Evolutionary conservation across 1,140 invertebrate genomes (phyloP).

Genomic region (Achatina immaculata): DNA sequence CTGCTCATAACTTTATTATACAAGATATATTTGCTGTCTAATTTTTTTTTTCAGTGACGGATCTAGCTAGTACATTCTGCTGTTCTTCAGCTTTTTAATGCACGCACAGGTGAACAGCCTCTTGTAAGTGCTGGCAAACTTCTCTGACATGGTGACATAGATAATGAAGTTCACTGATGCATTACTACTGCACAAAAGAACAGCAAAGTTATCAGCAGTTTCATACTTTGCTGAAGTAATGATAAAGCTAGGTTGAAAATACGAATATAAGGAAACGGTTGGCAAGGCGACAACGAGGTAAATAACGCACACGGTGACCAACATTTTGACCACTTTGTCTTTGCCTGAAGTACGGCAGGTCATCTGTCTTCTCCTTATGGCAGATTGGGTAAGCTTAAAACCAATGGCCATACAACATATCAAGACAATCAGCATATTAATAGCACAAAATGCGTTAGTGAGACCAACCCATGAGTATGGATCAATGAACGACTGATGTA

Average conservation of each 20-base stretch:
- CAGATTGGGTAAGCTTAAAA: neutral
- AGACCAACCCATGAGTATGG: neutral
- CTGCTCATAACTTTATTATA: no score
- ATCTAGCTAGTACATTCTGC: no score
- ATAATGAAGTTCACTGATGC: neutral
- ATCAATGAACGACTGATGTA: neutral
- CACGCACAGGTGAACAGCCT: neutral
- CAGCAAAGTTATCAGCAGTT: neutral
- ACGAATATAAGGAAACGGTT: neutral
- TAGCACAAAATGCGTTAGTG: neutral
- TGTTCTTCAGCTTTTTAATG: neutral
- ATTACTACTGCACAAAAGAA: neutral
- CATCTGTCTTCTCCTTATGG: neutral
- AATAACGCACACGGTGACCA: neutral
- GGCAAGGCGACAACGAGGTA: neutral
- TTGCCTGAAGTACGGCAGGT: neutral
- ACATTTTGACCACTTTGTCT: slow-evolving; percentile 23
- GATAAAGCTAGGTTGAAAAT: neutral
- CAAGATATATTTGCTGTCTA: no score
- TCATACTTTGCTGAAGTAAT: neutral
- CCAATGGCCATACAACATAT: neutral
- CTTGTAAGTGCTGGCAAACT: neutral
- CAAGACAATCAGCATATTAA: neutral
- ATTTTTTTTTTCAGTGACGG: no score
- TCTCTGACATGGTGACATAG: neutral